phyloP scores from a whole-genome alignment of 2,888 invertebrate genomes.

The Drosophila affinis region DNA sequence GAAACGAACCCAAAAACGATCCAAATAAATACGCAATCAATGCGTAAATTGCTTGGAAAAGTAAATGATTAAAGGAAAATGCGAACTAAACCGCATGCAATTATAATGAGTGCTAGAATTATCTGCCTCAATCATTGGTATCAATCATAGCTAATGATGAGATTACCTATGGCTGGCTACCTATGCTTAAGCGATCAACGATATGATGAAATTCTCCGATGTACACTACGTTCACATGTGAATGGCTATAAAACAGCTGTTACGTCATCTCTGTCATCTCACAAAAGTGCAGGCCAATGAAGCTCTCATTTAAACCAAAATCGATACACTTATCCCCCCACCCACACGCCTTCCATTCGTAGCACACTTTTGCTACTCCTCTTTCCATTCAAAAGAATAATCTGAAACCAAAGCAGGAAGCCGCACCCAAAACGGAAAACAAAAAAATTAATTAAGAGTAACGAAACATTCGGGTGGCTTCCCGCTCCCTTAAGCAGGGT shows the following conservation, averaged over 20 bases:
- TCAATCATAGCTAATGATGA: neutral
- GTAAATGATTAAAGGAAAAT: slow-evolving; percentile 28
- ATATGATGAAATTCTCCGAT: too few species aligned
- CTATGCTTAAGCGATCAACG: too few species aligned
- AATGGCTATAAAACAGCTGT: too few species aligned
- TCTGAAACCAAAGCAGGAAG: slow-evolving; percentile 53
- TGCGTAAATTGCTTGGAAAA: slow-evolving; percentile 49
- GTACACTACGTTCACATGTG: too few species aligned
- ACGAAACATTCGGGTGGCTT: slow-evolving; percentile 32
- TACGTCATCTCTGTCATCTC: too few species aligned
- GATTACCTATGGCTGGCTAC: neutral
- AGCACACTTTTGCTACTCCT: neutral
- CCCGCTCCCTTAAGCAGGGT: slow-evolving; percentile 12
- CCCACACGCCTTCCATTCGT: too few species aligned
- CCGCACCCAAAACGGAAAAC: slow-evolving; percentile 53
- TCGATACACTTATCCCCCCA: too few species aligned
- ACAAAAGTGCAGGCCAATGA: too few species aligned
- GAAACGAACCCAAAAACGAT: slow-evolving; percentile 50
- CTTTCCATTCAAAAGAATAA: neutral
- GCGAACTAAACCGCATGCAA: slow-evolving; percentile 10
- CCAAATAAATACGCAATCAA: slow-evolving; percentile 51
- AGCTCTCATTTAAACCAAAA: too few species aligned
- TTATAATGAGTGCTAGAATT: neutral
- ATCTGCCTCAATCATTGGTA: neutral
- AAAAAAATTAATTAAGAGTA: slow-evolving; percentile 70